These are phyloP conservation scores for Montipora foliosa DNA, from an alignment of 64 coral and sea anemone species.

Conservation along the genomic window DNA sequence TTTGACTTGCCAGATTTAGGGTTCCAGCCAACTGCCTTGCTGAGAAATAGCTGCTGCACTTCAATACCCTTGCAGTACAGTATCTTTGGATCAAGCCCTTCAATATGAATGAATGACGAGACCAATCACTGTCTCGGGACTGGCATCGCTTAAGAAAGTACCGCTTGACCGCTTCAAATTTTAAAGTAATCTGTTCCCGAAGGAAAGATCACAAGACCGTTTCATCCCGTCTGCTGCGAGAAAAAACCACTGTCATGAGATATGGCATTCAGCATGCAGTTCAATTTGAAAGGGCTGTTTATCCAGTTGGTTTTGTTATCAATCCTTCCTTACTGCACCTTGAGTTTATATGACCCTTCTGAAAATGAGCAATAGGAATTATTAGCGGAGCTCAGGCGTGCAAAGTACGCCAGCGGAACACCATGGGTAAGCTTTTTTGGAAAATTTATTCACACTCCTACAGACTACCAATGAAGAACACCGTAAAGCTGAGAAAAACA, in stretches of 20 bases:
- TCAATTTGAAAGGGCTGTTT: constrained; percentile 19
- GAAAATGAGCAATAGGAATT: constrained; percentile 19
- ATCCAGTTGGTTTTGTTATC: constrained; percentile 46
- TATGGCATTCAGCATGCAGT: constrained; percentile 22
- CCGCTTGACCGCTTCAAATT: constrained; percentile 45
- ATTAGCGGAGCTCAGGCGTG: not conserved
- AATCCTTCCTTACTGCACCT: constrained; percentile 40
- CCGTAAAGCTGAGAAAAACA: too few relatives aligned
- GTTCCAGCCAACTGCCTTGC: constrained; percentile 31
- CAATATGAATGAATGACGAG: constrained; percentile 35
- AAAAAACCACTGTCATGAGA: constrained; percentile 35
- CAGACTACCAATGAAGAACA: too few relatives aligned
- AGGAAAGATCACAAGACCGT: constrained; percentile 49
- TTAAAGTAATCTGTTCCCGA: constrained; percentile 43
- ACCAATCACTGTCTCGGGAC: not conserved
- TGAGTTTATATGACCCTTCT: constrained; percentile 5
- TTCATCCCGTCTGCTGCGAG: constrained; percentile 5
- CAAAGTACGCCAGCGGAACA: too few relatives aligned
- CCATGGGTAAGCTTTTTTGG: too few relatives aligned
- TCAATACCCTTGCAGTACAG: not conserved
- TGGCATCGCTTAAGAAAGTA: constrained; percentile 54
- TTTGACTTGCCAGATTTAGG: constrained; percentile 46
- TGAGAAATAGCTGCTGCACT: constrained; percentile 23
- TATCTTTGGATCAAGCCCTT: too few relatives aligned
- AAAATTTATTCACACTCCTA: too few relatives aligned